Conservation (phyloP, 1,140 invertebrate species). For the Bathynomus jamesi region DNA sequence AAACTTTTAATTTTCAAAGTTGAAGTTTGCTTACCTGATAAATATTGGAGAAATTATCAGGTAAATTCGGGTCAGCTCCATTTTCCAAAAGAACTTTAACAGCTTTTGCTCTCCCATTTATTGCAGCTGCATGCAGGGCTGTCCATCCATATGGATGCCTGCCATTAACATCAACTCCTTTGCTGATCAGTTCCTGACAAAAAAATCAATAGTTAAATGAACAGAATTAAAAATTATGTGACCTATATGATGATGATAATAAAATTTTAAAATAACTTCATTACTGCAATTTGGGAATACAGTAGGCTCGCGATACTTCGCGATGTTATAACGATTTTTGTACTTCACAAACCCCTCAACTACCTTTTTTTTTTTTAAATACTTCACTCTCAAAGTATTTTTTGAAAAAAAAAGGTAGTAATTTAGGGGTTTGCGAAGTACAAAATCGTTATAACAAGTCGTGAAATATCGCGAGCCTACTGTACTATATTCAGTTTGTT, state of each 20-base stretch:
- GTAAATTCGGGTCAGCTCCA: conserved; percentile 70
- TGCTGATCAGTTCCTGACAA: conserved; percentile 20
- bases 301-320: neutral
- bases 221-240: neutral
- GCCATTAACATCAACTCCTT: conserved; percentile 52
- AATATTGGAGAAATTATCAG: conserved; percentile 69
- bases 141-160: conserved; percentile 75
- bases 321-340: neutral
- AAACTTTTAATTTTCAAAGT: too few species aligned
- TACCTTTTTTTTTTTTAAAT: neutral
- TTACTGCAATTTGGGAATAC: neutral
- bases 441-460: too few species aligned
- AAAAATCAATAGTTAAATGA: neutral
- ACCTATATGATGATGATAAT: neutral
- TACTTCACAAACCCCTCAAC: neutral
- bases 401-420: too few species aligned
- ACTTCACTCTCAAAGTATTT: too few species aligned
- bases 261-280: neutral
- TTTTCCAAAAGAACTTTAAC: conserved; percentile 59
- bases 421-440: too few species aligned
- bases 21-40: conserved; percentile 53
- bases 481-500: too few species aligned
- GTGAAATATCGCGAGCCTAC: too few species aligned
- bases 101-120: conserved; percentile 60
- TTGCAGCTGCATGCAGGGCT: conserved; percentile 69